Evolutionary conservation across 2,888 invertebrate species (phyloP).

Genomic region (Ornithoptera alexandrae): DNA sequence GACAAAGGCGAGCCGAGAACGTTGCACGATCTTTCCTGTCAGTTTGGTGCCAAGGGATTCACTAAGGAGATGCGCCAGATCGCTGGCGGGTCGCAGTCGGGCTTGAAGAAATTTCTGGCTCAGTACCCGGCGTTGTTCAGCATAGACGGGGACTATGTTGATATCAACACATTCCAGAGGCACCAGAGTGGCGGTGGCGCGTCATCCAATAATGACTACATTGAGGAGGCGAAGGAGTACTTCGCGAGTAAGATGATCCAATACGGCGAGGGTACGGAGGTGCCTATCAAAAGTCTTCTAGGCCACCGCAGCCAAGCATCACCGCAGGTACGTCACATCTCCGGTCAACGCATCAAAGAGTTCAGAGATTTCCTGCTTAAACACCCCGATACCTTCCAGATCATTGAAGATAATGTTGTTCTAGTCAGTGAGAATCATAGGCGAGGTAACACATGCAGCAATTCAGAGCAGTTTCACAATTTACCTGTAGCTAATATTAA

Average conservation of each 20-base stretch:
- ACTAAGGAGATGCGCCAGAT: conserved; percentile 99
- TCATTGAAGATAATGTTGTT: conserved; percentile 91
- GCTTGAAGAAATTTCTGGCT: conserved; percentile 96
- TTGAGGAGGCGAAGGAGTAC: conserved; percentile 98
- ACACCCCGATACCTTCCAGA: conserved; percentile 91
- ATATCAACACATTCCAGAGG: conserved; percentile 89
- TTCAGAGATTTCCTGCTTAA: conserved; percentile 93
- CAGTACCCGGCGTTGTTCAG: conserved; percentile 98
- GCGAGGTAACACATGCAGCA: conserved; percentile 83
- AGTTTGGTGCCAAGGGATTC: conserved; percentile 99
- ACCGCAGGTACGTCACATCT: conserved; percentile 97
- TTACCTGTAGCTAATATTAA: conserved; percentile 89
- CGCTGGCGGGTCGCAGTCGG: conserved; percentile 96
- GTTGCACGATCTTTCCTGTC: conserved; percentile 98
- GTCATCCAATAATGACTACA: conserved; percentile 90
- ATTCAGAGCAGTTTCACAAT: conserved; percentile 83
- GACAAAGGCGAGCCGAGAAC: conserved; percentile 98
- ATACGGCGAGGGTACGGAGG: conserved; percentile 97
- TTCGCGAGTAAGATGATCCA: conserved; percentile 97
- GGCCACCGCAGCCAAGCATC: conserved; percentile 98
- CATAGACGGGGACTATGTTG: conserved; percentile 95
- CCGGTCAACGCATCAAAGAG: conserved; percentile 95
- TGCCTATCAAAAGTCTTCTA: conserved; percentile 96
- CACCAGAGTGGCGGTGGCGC: conserved; percentile 79
- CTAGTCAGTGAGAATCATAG: conserved; percentile 85